Conservation (phyloP, 2,888 invertebrate species). For the Phytoseiulus persimilis region DNA sequence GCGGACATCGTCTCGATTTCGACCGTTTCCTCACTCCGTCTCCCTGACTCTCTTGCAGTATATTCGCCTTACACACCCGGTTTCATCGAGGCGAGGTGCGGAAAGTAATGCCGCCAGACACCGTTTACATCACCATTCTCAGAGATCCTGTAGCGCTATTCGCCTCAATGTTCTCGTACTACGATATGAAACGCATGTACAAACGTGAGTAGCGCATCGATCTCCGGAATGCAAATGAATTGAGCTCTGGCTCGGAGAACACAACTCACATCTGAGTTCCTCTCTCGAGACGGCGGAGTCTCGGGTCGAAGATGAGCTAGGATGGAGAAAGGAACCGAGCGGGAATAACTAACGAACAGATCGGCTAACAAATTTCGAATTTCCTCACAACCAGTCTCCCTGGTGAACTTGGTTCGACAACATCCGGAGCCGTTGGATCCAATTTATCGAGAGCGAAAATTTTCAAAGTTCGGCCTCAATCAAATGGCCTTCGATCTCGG, state of each 20-base stretch:
- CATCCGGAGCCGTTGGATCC: constrained; percentile 32
- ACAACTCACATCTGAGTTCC: constrained; percentile 36
- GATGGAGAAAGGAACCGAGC: too few species aligned
- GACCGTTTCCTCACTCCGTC: neutral
- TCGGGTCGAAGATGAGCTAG: neutral
- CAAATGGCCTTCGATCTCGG: constrained; percentile 49
- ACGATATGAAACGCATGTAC: constrained; percentile 45
- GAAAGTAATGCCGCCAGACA: constrained; percentile 43
- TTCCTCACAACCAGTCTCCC: neutral
- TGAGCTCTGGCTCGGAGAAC: constrained; percentile 34
- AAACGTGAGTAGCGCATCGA: constrained; percentile 29
- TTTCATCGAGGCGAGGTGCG: constrained; percentile 44
- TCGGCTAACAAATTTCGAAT: neutral
- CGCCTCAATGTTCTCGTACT: constrained; percentile 46
- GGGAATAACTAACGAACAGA: neutral
- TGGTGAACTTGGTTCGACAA: neutral
- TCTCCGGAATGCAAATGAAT: neutral
- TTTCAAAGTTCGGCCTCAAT: constrained; percentile 47
- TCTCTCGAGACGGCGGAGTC: too few species aligned
- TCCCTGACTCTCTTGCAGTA: constrained; percentile 43
- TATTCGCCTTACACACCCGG: constrained; percentile 45
- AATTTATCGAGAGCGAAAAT: constrained; percentile 37
- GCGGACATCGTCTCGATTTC: too few species aligned
- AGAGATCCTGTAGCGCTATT: constrained; percentile 45
- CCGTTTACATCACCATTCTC: constrained; percentile 46